Evolutionary conservation across 1,140 invertebrate species (phyloP).

Genomic region (Cherax destructor): DNA sequence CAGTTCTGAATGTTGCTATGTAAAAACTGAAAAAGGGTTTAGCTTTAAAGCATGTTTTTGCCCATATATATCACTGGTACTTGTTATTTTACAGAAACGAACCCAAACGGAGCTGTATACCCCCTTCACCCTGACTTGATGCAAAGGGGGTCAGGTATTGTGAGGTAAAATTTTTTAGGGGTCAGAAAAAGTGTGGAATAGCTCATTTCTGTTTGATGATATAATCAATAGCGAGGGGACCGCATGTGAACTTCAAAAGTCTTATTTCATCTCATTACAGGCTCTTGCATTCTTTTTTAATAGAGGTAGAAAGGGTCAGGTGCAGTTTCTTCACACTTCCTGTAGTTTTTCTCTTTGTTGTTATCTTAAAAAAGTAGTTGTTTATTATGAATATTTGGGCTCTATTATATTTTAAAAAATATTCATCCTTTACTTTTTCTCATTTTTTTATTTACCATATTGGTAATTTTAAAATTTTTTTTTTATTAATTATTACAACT

Average conservation of each 20-base stretch:
- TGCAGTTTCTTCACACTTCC: neutral
- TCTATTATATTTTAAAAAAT: neutral
- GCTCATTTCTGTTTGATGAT: neutral
- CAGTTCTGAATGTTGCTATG: too few species aligned
- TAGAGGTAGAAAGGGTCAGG: neutral
- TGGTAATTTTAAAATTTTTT: neutral
- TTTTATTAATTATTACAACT: neutral
- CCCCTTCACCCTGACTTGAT: slow-evolving; percentile 59
- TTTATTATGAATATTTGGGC: neutral
- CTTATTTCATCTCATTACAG: neutral
- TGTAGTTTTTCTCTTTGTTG: neutral
- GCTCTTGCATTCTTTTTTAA: neutral
- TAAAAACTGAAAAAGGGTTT: too few species aligned
- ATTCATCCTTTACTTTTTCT: neutral
- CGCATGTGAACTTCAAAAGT: neutral
- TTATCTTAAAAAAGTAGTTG: neutral
- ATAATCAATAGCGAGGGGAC: neutral
- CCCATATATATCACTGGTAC: neutral
- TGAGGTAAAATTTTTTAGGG: slow-evolving; percentile 23
- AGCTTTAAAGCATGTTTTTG: too few species aligned
- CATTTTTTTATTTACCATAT: neutral
- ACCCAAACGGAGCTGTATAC: slow-evolving; percentile 63
- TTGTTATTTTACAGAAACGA: slow-evolving; percentile 53
- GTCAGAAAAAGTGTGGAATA: neutral
- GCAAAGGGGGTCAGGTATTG: slow-evolving; percentile 59